Evolutionary conservation across 2,113 vertebrate species (phyloP).

Genomic region (Protobothrops flavoviridis): DNA sequence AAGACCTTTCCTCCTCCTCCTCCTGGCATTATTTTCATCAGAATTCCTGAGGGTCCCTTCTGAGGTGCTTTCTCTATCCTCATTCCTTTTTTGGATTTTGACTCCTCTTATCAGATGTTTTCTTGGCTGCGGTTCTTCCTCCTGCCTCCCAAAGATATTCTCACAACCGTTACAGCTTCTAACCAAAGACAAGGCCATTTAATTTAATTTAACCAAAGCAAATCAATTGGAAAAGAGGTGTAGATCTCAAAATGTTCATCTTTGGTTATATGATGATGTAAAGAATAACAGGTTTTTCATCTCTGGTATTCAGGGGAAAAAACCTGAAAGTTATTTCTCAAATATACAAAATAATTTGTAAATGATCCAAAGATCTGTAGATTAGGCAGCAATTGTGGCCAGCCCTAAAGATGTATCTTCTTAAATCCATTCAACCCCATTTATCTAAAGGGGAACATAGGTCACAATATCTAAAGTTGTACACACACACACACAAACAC

Average conservation of each 20-base stretch:
- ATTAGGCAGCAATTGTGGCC: neutral
- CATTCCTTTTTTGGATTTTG: neutral
- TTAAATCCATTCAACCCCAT: neutral
- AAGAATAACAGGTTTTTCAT: neutral
- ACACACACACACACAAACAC: too few relatives aligned
- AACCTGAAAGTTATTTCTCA: neutral
- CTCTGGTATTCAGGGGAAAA: neutral
- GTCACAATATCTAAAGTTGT: neutral
- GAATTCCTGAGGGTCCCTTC: neutral
- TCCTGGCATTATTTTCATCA: neutral
- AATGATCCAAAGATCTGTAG: neutral
- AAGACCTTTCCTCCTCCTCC: too few relatives aligned
- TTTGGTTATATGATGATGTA: neutral
- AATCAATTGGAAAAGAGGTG: neutral
- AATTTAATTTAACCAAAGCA: neutral
- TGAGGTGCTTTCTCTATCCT: neutral
- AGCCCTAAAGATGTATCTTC: neutral
- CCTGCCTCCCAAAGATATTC: neutral
- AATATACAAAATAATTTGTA: neutral
- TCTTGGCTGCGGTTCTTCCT: neutral
- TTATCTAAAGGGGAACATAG: neutral
- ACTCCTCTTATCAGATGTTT: neutral
- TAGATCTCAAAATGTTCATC: neutral
- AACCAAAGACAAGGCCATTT: neutral
- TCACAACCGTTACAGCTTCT: neutral